phyloP scores from a whole-genome alignment of 1,140 invertebrate species.

The Bradysia coprophila region DNA sequence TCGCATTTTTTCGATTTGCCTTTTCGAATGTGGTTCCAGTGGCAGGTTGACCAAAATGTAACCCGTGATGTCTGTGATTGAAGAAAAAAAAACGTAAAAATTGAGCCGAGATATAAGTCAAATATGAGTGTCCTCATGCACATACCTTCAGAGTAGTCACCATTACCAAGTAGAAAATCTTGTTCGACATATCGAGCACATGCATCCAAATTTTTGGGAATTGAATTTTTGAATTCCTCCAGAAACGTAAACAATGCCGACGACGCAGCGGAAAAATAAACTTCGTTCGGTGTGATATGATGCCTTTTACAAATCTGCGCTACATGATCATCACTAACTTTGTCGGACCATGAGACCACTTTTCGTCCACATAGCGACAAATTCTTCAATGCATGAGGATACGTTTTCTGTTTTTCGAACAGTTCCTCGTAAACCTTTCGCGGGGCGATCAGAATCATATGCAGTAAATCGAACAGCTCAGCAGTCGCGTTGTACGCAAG shows the following conservation, averaged over 20 bases:
- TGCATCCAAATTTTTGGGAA: constrained; percentile 23
- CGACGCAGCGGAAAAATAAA: not conserved
- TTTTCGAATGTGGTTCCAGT: constrained; percentile 12
- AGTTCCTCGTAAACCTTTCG: constrained; percentile 37
- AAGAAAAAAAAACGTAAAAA: no score
- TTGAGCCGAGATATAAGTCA: no score
- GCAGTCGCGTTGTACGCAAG: not conserved
- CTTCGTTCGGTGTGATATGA: not conserved
- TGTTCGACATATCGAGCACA: constrained; percentile 25
- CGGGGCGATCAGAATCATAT: constrained; percentile 32
- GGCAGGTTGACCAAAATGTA: constrained; percentile 27
- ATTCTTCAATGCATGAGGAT: constrained; percentile 39
- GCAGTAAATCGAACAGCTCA: not conserved
- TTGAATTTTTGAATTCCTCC: constrained; percentile 1
- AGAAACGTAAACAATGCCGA: not conserved
- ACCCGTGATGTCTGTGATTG: no score
- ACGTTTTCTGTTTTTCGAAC: constrained; percentile 23
- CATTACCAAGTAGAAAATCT: constrained; percentile 15
- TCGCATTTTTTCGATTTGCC: constrained; percentile 28
- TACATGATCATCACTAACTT: not conserved
- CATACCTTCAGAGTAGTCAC: constrained; percentile 8
- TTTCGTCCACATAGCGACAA: constrained; percentile 56
- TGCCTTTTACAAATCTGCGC: not conserved
- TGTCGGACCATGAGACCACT: constrained; percentile 47
- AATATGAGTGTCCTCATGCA: no score